Percentiles rank a stretch among this genome's conserved stretches.
phyloP scores from a whole-genome alignment of 2,113 vertebrate genomes.

The Rana temporaria region DNA sequence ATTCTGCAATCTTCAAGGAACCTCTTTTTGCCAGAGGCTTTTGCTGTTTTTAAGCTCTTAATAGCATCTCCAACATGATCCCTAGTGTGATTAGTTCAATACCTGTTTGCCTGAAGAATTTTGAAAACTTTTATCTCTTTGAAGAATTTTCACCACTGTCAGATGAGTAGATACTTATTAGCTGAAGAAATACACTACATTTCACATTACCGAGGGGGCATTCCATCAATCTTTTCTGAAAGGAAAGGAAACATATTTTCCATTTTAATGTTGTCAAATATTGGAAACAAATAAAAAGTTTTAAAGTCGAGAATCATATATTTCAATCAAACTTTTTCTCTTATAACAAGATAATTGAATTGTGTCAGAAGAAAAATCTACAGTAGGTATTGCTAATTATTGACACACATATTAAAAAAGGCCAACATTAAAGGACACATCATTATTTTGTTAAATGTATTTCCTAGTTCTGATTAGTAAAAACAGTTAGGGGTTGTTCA shows the following conservation, averaged over 20 bases:
- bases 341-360: slow-evolving; percentile 3
- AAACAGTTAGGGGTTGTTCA: no score
- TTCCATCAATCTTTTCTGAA: slow-evolving; percentile 40
- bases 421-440: background rate
- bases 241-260: slow-evolving; percentile 30
- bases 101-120: slow-evolving; percentile 50
- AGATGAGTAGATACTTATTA: slow-evolving; percentile 43
- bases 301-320: slow-evolving; percentile 20
- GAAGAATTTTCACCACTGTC: slow-evolving; percentile 32
- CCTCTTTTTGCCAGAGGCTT: slow-evolving; percentile 48
- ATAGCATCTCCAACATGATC: slow-evolving; percentile 40
- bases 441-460: background rate
- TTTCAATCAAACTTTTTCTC: slow-evolving; percentile 16
- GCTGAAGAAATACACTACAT: slow-evolving; percentile 20
- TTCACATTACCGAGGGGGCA: slow-evolving; percentile 38
- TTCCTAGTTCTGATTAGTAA: background rate
- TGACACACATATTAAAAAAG: background rate
- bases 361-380: slow-evolving; percentile 17
- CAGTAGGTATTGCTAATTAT: slow-evolving; percentile 3
- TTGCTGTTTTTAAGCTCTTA: slow-evolving; percentile 44
- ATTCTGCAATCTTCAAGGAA: slow-evolving; percentile 16
- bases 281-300: slow-evolving; percentile 28
- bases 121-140: slow-evolving; percentile 33
- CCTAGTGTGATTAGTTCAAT: slow-evolving; percentile 47
- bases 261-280: slow-evolving; percentile 37